A percentile compares a stretch with the other conserved stretches of the same genome.
Conservation (phyloP, 23 tunicate species). For the Halocynthia aurantium region DNA sequence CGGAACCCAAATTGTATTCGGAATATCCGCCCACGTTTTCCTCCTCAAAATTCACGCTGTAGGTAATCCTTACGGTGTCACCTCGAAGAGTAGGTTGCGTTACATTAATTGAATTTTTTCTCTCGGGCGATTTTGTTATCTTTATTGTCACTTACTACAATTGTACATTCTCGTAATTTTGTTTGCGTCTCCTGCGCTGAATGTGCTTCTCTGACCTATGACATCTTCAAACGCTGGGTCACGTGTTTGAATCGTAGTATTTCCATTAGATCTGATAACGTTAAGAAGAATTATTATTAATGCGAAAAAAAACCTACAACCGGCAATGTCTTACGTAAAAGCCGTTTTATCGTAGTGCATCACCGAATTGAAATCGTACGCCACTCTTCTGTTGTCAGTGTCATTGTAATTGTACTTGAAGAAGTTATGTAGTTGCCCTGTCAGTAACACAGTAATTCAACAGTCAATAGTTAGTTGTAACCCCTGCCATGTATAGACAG, state of each 20-base stretch:
- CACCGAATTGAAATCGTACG: constrained; percentile 84
- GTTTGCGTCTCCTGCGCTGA: constrained; percentile 70
- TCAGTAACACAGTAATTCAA: background rate
- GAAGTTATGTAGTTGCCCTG: constrained; percentile 70
- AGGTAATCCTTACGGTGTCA: constrained; percentile 52
- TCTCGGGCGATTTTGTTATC: background rate
- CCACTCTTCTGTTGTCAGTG: constrained; percentile 66
- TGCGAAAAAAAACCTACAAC: background rate
- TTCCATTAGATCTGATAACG: constrained; percentile 56
- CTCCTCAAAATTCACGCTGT: constrained; percentile 57
- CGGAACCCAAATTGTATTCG: background rate
- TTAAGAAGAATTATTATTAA: background rate
- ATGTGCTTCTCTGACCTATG: constrained; percentile 88
- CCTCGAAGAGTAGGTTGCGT: constrained; percentile 10
- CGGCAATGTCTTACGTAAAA: constrained; percentile 38
- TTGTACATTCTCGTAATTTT: constrained; percentile 66
- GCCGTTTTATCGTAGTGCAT: constrained; percentile 90
- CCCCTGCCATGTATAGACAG: background rate
- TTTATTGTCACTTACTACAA: constrained; percentile 44
- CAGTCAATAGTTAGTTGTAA: background rate
- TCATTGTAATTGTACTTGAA: constrained; percentile 44
- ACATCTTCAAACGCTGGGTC: constrained; percentile 91
- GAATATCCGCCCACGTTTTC: background rate
- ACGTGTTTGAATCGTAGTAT: constrained; percentile 70
- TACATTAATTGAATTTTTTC: no score